Conservation (phyloP, 92 coral and sea anemone genomes). For the Parazoanthus swiftii region DNA sequence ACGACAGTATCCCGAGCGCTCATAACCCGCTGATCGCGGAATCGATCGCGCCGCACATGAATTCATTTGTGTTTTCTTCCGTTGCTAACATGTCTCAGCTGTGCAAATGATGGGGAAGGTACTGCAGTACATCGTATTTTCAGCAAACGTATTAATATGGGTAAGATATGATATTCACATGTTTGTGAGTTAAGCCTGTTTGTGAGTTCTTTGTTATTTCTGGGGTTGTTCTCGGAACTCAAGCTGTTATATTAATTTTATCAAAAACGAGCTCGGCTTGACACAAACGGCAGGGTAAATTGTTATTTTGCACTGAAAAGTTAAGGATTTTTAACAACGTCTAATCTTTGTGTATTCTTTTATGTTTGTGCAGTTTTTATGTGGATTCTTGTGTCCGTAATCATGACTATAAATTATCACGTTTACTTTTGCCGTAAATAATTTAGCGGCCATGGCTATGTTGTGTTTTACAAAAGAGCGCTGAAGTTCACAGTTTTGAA, state of each 20-base stretch:
- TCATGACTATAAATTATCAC: too few species aligned
- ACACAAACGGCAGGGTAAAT: background rate
- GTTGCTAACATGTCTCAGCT: too few species aligned
- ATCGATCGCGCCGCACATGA: background rate
- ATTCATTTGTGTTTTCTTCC: too few species aligned
- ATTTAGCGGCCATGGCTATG: background rate
- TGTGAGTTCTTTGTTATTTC: background rate
- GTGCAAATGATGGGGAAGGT: constrained; percentile 25
- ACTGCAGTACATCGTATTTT: constrained; percentile 32
- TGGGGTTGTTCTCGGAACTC: background rate
- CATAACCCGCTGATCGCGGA: too few species aligned
- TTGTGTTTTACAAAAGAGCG: background rate
- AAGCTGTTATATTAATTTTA: background rate
- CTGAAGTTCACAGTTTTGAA: background rate
- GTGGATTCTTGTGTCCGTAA: background rate
- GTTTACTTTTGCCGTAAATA: background rate
- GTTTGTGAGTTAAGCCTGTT: background rate
- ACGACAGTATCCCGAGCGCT: too few species aligned
- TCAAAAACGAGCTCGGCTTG: background rate
- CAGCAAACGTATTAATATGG: constrained; percentile 35
- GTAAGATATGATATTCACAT: constrained; percentile 15
- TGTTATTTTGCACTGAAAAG: background rate
- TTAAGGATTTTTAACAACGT: background rate
- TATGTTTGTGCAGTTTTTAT: background rate
- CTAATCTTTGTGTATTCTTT: background rate